A percentile compares a stretch with the other conserved stretches of the same genome.
Evolutionary conservation across 2,797 vertebrate species (phyloP).

Genomic region (Cuculus canorus): DNA sequence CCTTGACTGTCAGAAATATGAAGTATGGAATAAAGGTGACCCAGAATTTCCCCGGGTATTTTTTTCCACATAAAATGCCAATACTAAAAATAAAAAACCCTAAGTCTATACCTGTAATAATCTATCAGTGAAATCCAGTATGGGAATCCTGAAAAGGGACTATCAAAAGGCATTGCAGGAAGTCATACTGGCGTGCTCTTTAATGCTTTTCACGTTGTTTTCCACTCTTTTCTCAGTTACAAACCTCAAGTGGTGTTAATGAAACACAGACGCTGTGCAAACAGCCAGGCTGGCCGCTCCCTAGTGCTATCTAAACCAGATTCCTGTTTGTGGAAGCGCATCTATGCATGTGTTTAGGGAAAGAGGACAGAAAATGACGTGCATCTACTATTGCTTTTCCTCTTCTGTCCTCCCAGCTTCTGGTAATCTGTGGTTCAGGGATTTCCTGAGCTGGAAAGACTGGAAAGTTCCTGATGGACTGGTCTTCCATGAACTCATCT

Average conservation of each 20-base stretch:
- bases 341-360: background rate
- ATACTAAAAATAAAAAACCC: background rate
- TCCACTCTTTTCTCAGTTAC: background rate
- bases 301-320: background rate
- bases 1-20: background rate
- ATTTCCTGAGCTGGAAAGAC: constrained; percentile 17
- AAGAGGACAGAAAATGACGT: background rate
- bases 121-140: background rate
- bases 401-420: background rate
- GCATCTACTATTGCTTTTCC: background rate
- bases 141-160: background rate
- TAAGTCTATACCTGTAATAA: background rate
- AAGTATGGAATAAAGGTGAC: background rate
- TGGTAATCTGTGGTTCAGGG: background rate
- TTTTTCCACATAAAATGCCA: background rate
- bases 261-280: background rate
- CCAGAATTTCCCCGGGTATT: background rate
- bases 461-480: constrained; percentile 14
- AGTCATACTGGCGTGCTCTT: background rate
- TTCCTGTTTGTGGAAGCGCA: background rate
- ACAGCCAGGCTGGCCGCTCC: background rate
- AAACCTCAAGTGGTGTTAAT: background rate
- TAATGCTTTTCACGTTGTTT: background rate
- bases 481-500: background rate
- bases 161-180: background rate